Percentiles rank a stretch among this genome's conserved stretches.
Conservation (phyloP, 2,797 vertebrate genomes). For the Leuciscus waleckii region DNA sequence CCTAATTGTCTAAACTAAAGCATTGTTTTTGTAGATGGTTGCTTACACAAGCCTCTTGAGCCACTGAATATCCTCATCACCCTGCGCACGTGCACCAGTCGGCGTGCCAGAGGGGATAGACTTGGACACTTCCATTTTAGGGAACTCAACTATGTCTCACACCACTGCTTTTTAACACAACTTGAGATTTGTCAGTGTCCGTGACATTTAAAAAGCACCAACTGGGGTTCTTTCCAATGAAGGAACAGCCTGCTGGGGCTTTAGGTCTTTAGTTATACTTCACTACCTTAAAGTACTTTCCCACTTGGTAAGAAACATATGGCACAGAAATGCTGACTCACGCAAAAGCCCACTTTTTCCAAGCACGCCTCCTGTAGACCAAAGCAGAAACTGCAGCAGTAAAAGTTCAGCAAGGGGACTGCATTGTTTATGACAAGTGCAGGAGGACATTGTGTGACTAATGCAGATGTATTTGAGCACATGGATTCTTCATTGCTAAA, state of each 20-base stretch:
- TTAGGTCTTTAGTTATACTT: conserved; percentile 45
- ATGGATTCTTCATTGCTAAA: conserved; percentile 22
- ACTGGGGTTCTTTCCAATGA: conserved; percentile 21
- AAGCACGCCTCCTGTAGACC: conserved; percentile 35
- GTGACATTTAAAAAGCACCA: conserved; percentile 46
- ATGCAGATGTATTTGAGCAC: conserved; percentile 4
- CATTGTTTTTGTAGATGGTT: conserved; percentile 45
- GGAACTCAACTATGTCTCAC: conserved; percentile 49
- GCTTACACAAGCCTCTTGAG: conserved; percentile 49
- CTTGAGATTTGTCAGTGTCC: conserved; percentile 21
- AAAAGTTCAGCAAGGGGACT: neutral
- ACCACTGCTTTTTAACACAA: conserved; percentile 42
- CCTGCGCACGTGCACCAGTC: conserved; percentile 29
- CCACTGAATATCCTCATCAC: conserved; percentile 43
- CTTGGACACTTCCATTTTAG: conserved; percentile 40
- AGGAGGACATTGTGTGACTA: conserved; percentile 9
- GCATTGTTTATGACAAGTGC: neutral
- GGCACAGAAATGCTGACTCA: conserved; percentile 55
- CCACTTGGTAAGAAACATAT: conserved; percentile 19
- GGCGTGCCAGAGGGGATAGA: conserved; percentile 35
- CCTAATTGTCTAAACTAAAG: conserved; percentile 59
- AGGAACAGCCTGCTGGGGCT: conserved; percentile 34
- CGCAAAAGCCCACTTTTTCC: conserved; percentile 29
- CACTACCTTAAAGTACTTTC: conserved; percentile 29
- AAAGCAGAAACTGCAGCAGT: conserved; percentile 18